These are phyloP conservation scores for Amphiprion percula DNA, from an alignment of 2,113 vertebrate species.

Conservation along the genomic window DNA sequence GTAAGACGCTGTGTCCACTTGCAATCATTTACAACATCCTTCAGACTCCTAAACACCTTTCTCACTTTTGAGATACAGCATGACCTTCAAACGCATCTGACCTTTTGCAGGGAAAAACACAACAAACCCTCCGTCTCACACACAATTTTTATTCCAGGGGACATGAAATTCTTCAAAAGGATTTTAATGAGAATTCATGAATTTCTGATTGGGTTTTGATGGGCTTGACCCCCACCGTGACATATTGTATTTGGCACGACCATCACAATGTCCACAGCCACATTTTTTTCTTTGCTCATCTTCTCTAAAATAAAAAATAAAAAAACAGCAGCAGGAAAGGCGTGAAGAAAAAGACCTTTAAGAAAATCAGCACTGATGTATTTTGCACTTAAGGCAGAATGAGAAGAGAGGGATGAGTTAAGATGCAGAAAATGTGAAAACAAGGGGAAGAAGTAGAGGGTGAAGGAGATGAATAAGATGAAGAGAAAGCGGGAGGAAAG, in stretches of 20 bases:
- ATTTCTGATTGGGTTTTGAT: constrained; percentile 26
- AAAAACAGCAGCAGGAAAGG: constrained; percentile 3
- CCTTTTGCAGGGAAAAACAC: constrained; percentile 20
- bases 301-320: constrained; percentile 3
- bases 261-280: background rate
- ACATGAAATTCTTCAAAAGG: constrained; percentile 12
- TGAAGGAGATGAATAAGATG: constrained; percentile 17
- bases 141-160: background rate
- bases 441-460: constrained; percentile 13
- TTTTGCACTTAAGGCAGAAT: background rate
- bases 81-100: constrained; percentile 17
- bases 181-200: constrained; percentile 34
- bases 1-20: constrained; percentile 45
- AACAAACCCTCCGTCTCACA: constrained; percentile 5
- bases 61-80: background rate
- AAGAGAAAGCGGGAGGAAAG: constrained; percentile 34
- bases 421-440: constrained; percentile 18
- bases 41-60: background rate
- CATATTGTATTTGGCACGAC: background rate
- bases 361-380: background rate
- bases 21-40: constrained; percentile 14
- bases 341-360: constrained; percentile 18
- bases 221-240: constrained; percentile 10
- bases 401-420: background rate
- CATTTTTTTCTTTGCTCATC: background rate